Base-by-base conservation (phyloP, 2,797 vertebrate genomes). In the Coilia nasus region DNA sequence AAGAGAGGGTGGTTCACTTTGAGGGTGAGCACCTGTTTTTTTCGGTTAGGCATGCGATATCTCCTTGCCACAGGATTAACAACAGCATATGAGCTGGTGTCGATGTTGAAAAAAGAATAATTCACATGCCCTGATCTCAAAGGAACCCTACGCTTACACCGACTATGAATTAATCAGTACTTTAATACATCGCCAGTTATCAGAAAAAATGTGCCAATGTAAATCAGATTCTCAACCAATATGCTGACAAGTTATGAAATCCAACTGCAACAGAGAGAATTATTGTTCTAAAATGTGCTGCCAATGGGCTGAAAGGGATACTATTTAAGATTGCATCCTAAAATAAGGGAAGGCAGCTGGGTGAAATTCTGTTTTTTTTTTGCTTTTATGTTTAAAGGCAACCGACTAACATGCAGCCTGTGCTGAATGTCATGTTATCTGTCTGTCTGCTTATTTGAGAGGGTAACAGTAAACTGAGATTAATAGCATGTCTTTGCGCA, bases 1-100 rank as follows among this genome's bases (percentile, higher is more conserved):
- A 21, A 41, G 14, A 78, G 14, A 71, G 64, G 64, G 64, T 15
- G 50, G 14, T 41, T 41, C 35, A 41, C 35, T 41, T 54, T 1
- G 50, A 11, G 6, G 50, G 7, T 71, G 28, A 71, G 64, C 88
- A 88, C 83, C 86, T 87, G 86, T 59, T 78, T 78, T 78, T 41
- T 78, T 35, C 80, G 83, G 84, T 85, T 86, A 83, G 46, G 71
- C 54, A 54, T 81, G 83, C 57, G 62, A 86, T 81, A 75, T 41
- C 15, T 44, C 17, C 64, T 71, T 41, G 31, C 31, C 71, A 78
- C 71, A 78, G 35, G 71, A 78, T 44, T 44, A 78, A 44, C 35
- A 44, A 5, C 41, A 15, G 35, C 71, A 75, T 6, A 21, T 10
- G 10, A 78, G 71, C 71, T 21, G 35, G 35, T 41, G 17, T 19